A percentile compares a stretch with the other conserved stretches of the same genome.
phyloP scores from a whole-genome alignment of 2,888 invertebrate genomes.

The Phalera bucephala region DNA sequence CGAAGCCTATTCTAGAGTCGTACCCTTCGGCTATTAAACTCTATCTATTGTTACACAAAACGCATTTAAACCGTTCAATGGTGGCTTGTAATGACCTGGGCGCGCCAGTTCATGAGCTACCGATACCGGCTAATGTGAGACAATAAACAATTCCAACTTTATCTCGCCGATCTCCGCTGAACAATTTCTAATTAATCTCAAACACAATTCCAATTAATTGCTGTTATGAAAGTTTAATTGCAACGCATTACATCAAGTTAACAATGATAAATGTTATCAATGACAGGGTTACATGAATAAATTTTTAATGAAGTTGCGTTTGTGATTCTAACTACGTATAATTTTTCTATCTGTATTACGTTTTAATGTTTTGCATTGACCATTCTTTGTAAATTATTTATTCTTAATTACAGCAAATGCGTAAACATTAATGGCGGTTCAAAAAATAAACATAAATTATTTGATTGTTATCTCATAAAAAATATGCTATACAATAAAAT shows the following conservation, averaged over 20 bases:
- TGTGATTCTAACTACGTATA: conserved; percentile 27
- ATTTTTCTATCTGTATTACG: no score
- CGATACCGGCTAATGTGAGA: conserved; percentile 47
- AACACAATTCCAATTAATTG: conserved; percentile 64
- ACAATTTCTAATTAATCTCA: conserved; percentile 73
- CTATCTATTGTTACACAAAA: conserved; percentile 68
- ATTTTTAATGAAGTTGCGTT: conserved; percentile 42
- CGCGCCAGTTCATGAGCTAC: conserved; percentile 42
- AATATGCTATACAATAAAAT: no score
- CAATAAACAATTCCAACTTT: conserved; percentile 58
- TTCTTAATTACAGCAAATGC: no score
- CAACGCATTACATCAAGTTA: conserved; percentile 39
- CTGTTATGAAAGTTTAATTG: conserved; percentile 71
- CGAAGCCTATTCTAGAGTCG: conserved; percentile 58
- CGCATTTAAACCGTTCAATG: conserved; percentile 61
- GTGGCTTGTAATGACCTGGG: conserved; percentile 65
- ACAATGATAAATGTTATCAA: conserved; percentile 48
- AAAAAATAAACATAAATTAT: no score
- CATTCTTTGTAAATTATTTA: no score
- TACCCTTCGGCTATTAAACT: conserved; percentile 66
- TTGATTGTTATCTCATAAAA: no score
- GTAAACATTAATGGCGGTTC: no score
- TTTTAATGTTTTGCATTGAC: no score
- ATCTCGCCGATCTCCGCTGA: conserved; percentile 53
- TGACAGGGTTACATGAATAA: conserved; percentile 48